Base-by-base conservation (phyloP, 2,888 invertebrate species). In the Pristionchus arcanus region DNA sequence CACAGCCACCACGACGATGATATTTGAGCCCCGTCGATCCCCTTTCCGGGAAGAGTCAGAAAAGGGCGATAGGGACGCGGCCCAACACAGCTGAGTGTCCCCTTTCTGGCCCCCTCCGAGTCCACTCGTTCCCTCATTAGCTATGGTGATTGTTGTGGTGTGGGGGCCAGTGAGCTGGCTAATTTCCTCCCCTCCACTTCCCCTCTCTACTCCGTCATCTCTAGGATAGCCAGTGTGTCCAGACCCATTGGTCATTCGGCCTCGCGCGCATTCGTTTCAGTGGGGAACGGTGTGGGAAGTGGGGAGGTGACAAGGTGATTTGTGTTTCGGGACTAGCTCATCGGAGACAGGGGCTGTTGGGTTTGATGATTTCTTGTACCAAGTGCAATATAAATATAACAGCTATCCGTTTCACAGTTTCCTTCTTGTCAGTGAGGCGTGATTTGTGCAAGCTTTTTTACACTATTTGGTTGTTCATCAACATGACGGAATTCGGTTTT, bases 101-200 rank as follows among this genome's bases (percentile, higher is more conserved):
- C 28, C 37, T n/a, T n/a, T n/a, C n/a, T n/a, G n/a, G n/a, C 7
- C 42, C 42, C 74, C 42, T n/a, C 37, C 74, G 34, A 34, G 34
- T 28, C 81, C 71, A 71, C 28, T 90, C 85, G 83, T 34, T 25
- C 74, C 90, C 85, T 90, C 90, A 90, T 91, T 90, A 91, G 90
- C 90, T 86, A 91, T 91, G 90, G 90, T 90, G 90, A 91, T 90
- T 91, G 90, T 90, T 91, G 89, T 88, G 37, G 59, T 37, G 71
- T 4, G 16, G 5, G 59, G 13, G 87, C 81, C 68, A 85, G 84
- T 34, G 34, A 53, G 87, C 31, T 63, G 55, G 87, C 71, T 87
- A 71, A 77, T 89, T 53, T 74, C 42, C 85, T n/a, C 63, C 15
- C 81, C 31, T n/a, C 88, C 63, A 25, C 85, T 83, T 59, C 88